Conservation (phyloP, 2,888 invertebrate genomes). For the Catonia carolina region DNA sequence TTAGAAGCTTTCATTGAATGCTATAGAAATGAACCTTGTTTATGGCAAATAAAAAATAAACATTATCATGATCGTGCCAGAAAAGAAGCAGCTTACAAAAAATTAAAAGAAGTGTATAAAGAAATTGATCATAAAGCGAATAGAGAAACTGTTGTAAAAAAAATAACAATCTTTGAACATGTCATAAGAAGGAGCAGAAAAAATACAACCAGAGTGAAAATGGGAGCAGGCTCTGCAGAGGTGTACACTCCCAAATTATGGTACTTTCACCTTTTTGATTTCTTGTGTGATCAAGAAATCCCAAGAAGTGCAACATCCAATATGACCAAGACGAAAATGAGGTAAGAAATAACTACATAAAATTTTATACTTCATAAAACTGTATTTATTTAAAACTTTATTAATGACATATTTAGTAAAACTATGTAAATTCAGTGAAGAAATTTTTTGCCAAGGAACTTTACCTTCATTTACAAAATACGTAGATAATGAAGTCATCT, state of each 20-base stretch:
- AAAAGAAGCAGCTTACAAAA: background rate
- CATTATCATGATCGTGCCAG: background rate
- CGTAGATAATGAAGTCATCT: conserved; percentile 21
- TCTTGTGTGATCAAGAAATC: background rate
- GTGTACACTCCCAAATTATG: background rate
- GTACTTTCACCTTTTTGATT: conserved; percentile 7
- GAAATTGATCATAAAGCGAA: background rate
- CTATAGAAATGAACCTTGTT: background rate
- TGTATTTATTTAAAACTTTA: no score
- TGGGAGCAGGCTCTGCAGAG: background rate
- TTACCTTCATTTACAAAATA: conserved; percentile 21
- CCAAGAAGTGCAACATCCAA: background rate
- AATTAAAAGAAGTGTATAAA: background rate
- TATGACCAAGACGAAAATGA: no score
- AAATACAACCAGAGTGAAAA: conserved; percentile 1
- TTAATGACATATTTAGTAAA: no score
- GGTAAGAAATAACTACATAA: no score
- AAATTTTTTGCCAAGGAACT: conserved; percentile 23
- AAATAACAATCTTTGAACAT: background rate
- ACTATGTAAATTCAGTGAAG: no score
- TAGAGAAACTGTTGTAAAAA: background rate
- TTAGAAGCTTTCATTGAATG: background rate
- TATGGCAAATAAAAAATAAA: background rate
- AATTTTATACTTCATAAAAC: no score
- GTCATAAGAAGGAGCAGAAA: no score